Base-by-base conservation (phyloP, 2,113 vertebrate species). In the mouse (Mus musculus) region DNA sequence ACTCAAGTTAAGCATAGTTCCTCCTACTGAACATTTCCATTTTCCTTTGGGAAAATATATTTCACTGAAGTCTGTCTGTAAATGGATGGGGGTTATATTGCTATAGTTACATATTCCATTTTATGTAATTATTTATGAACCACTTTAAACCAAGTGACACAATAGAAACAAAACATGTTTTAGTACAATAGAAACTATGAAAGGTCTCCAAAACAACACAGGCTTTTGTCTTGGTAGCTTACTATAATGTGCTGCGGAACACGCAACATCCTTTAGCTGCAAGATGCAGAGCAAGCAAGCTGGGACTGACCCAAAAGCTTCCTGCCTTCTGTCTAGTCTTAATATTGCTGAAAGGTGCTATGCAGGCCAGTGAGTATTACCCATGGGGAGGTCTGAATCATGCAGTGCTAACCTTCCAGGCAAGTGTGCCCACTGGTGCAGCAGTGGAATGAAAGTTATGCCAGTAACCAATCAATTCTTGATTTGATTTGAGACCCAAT, bases 31-130 rank as follows among this genome's bases (percentile, higher is more conserved):
- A 92, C 89, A 12, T 88, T 87, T 24, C 82, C 4, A 73, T 12
- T 92, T 93, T 87, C 19, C 12, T 86, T 92, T 84, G 75, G 22
- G 20, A 92, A 95, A 93, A 61, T 54, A 85, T 56, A 71, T 49
- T 96, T 61, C 88, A 67, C 76, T 91, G 24, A 11, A 46, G 26
- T 88, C 49, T 49, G 2, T 59, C 7, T 56, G n/a, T n/a, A 65
- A 39, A 76, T 49, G 75, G 9, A 52, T 69, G 87, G 56, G 17
- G 72, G 61, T 82, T 84, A 42, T 36, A 36, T 87, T 49, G 42
- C 17, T 87, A 59, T 42, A 82, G 39, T 75, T 92, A 39, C 28
- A 46, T 63, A 10, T 73, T 49, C 72, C 24, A 61, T 92, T 82
- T 72, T 69, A 69, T n/a, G 46, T 72, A 81, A 42, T n/a, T 49